Conservation (phyloP, 1,140 invertebrate genomes). For the Scaptodrosophila lebanonensis region DNA sequence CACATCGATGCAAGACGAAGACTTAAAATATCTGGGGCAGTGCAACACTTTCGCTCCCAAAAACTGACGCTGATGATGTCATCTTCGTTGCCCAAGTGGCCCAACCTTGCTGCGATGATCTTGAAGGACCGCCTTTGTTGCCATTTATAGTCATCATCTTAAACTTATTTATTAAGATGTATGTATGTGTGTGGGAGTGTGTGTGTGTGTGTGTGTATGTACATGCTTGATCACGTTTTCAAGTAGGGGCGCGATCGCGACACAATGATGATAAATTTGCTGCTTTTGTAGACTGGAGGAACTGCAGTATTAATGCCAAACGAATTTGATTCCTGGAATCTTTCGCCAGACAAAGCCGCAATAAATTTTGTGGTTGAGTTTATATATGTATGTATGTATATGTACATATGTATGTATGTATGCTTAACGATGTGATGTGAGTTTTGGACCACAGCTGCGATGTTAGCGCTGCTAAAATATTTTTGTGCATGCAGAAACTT, state of each 20-base stretch:
- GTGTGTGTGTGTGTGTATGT: slow-evolving; percentile 11
- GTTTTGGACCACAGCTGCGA: no score
- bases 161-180: no score
- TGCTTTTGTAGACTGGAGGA: slow-evolving; percentile 15
- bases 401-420: no score
- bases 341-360: slow-evolving; percentile 21
- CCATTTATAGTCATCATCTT: no score
- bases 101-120: no score
- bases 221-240: slow-evolving; percentile 43
- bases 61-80: slow-evolving; percentile 44
- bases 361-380: slow-evolving; percentile 44
- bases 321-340: slow-evolving; percentile 57
- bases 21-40: slow-evolving; percentile 25
- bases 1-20: no score
- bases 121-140: slow-evolving; percentile 24
- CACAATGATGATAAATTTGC: slow-evolving; percentile 54
- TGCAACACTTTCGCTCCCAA: no score
- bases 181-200: no score
- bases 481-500: no score
- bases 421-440: no score
- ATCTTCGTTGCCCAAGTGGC: slow-evolving; percentile 27
- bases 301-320: slow-evolving; percentile 11
- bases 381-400: no score
- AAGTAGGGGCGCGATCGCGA: slow-evolving; percentile 10
- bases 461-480: no score